Evolutionary conservation across 2,113 vertebrate genomes (phyloP).

Genomic region (Rhipidura dahli): DNA sequence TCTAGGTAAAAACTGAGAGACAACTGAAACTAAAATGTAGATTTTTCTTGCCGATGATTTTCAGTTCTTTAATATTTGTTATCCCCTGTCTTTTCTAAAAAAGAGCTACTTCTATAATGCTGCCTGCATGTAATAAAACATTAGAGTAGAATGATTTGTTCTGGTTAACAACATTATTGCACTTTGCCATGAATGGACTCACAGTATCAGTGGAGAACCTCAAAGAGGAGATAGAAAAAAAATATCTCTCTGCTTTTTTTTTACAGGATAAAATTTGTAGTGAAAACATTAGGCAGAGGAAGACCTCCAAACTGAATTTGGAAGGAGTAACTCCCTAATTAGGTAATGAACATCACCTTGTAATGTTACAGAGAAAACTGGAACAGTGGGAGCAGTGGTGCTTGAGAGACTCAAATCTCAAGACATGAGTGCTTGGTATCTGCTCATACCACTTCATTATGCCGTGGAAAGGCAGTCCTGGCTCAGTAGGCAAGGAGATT

Average conservation of each 20-base stretch:
- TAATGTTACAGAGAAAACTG: neutral
- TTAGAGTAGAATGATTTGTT: neutral
- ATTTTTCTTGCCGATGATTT: neutral
- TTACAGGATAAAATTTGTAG: neutral
- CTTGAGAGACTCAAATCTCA: neutral
- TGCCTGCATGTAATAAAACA: neutral
- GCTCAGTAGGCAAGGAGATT: neutral
- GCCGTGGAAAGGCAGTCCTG: neutral
- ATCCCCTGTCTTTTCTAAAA: neutral
- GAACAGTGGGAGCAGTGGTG: rapidly evolving
- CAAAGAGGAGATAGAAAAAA: neutral
- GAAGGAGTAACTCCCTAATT: neutral
- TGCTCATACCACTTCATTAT: neutral
- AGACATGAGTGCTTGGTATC: neutral
- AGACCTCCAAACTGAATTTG: neutral
- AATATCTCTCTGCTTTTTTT: neutral
- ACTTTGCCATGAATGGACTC: neutral
- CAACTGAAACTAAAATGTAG: neutral
- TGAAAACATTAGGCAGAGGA: neutral
- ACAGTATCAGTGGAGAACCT: neutral
- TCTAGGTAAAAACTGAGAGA: neutral
- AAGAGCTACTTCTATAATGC: neutral
- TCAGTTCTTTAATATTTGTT: neutral
- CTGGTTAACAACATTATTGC: neutral
- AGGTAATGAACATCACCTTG: neutral